These are phyloP conservation scores for Acanthosoma haemorrhoidale DNA, from an alignment of 2,888 invertebrate species.

Conservation along the genomic window DNA sequence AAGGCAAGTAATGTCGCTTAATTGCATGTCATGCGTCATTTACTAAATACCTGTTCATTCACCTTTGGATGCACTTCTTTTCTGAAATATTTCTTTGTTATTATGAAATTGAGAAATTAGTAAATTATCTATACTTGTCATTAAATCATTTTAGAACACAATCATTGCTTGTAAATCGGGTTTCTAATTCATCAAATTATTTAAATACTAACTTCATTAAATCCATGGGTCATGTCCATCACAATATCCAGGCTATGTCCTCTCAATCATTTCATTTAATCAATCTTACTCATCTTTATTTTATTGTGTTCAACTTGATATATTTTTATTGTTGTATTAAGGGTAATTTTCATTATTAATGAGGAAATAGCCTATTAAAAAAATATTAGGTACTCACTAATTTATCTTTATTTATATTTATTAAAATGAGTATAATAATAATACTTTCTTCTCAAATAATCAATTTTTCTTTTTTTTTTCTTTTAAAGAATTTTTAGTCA, in stretches of 20 bases:
- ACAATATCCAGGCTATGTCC: background rate
- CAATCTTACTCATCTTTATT: too few species aligned
- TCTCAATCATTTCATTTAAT: too few species aligned
- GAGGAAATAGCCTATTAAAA: background rate
- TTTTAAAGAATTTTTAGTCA: constrained; percentile 26
- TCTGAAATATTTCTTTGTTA: background rate
- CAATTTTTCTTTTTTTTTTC: constrained; percentile 26
- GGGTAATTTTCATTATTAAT: too few species aligned
- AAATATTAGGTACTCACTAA: background rate
- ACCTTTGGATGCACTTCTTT: constrained; percentile 19
- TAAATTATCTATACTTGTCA: background rate
- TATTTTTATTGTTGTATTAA: too few species aligned
- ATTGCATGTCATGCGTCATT: constrained; percentile 37
- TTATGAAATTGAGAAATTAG: background rate
- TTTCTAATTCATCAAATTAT: too few species aligned
- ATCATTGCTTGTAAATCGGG: too few species aligned
- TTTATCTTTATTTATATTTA: background rate
- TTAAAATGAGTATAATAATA: background rate
- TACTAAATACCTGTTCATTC: constrained; percentile 28
- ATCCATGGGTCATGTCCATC: background rate
- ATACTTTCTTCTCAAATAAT: constrained; percentile 23
- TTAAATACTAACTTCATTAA: background rate
- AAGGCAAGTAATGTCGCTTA: constrained; percentile 38
- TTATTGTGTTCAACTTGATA: too few species aligned
- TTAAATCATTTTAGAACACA: background rate